These are phyloP conservation scores for Galerucella calmariensis DNA, from an alignment of 2,888 invertebrate species.

Conservation along the genomic window DNA sequence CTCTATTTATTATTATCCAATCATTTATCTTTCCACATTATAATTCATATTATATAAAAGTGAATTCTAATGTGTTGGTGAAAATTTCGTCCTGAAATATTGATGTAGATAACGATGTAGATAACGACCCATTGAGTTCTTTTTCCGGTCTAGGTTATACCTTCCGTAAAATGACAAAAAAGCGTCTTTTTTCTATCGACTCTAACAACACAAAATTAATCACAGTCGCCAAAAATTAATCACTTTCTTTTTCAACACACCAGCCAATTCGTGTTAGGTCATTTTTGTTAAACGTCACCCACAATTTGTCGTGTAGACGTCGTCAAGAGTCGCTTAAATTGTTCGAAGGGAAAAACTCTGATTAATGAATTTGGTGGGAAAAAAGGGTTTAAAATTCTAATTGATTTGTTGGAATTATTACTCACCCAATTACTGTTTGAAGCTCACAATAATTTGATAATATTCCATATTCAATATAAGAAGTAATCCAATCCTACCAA, in stretches of 20 bases:
- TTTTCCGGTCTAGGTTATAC: conserved; percentile 21
- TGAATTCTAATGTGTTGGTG: no score
- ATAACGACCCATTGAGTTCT: conserved; percentile 21
- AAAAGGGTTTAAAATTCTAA: background rate
- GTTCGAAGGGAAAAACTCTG: conserved; percentile 30
- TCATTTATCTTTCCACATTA: no score
- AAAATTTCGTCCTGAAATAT: background rate
- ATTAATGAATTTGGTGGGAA: conserved; percentile 29
- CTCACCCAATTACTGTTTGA: background rate
- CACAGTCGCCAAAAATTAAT: conserved; percentile 26
- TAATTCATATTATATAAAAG: no score
- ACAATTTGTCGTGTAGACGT: conserved; percentile 42
- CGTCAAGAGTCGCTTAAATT: conserved; percentile 31
- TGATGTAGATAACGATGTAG: background rate
- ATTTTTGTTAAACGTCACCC: conserved; percentile 33
- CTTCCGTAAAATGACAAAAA: conserved; percentile 3
- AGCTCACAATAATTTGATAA: background rate
- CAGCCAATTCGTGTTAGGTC: conserved; percentile 27
- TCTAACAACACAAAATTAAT: background rate
- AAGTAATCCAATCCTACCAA: no score
- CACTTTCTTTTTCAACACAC: conserved; percentile 25
- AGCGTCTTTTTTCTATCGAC: conserved; percentile 2
- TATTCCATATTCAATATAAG: no score
- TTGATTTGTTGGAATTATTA: background rate
- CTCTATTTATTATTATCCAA: no score